These are phyloP conservation scores for Odiellus spinosus DNA, from an alignment of 2,888 invertebrate species.

Conservation along the genomic window DNA sequence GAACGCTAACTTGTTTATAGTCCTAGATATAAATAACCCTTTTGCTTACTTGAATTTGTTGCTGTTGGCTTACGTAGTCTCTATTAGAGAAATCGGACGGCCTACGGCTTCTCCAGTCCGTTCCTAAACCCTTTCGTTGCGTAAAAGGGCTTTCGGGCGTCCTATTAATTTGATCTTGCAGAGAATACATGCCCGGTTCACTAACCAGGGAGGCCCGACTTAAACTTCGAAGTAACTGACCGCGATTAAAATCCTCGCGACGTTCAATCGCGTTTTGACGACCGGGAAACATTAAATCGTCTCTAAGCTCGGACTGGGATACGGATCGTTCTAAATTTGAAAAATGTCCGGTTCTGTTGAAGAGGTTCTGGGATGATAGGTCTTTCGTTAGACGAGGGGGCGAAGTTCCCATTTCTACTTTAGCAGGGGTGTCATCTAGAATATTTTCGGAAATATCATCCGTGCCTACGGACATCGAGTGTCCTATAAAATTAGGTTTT, in stretches of 20 bases:
- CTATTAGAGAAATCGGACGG: too few relatives aligned
- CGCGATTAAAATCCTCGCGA: not conserved
- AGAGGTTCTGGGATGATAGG: not conserved
- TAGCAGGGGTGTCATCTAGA: not conserved
- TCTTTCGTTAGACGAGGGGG: not conserved
- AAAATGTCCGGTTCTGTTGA: not conserved
- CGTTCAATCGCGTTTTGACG: not conserved
- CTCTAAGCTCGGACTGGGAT: not conserved
- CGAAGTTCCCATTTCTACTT: conserved; percentile 1
- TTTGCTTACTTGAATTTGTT: too few relatives aligned
- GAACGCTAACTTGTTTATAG: too few relatives aligned
- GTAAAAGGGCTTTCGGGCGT: too few relatives aligned
- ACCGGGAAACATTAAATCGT: not conserved
- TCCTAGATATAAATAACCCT: too few relatives aligned
- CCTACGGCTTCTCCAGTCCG: too few relatives aligned
- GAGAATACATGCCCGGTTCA: conserved; percentile 1
- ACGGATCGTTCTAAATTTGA: not conserved
- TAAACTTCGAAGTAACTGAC: conserved; percentile 11
- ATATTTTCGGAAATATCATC: not conserved
- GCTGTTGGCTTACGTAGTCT: too few relatives aligned
- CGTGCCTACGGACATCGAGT: not conserved
- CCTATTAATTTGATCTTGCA: too few relatives aligned
- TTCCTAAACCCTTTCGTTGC: too few relatives aligned
- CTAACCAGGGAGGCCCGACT: conserved; percentile 12
- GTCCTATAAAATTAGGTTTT: too few relatives aligned